Percentiles rank a stretch among this genome's conserved stretches.
phyloP scores from a whole-genome alignment of 2,113 vertebrate species.

The Ochotona princeps region DNA sequence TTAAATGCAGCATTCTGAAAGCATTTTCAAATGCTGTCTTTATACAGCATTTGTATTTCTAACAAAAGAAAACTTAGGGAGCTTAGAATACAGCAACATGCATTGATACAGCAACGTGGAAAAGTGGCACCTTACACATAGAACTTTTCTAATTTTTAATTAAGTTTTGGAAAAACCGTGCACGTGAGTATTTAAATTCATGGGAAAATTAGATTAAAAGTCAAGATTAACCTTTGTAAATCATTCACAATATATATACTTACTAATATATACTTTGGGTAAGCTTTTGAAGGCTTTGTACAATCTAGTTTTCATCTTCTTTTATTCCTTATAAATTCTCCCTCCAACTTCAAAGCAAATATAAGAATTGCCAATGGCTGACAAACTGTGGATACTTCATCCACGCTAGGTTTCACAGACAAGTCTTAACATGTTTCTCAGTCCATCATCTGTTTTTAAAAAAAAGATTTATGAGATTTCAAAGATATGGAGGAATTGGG shows the following conservation, averaged over 20 bases:
- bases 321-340: not conserved
- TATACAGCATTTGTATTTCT: not conserved
- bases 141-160: not conserved
- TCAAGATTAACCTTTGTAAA: too few species aligned
- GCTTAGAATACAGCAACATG: not conserved
- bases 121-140: not conserved
- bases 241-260: too few species aligned
- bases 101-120: not conserved
- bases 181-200: not conserved
- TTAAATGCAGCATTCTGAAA: not conserved
- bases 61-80: not conserved
- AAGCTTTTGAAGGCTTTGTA: too few species aligned
- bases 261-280: too few species aligned
- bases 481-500: not conserved
- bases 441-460: not conserved
- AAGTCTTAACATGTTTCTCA: not conserved
- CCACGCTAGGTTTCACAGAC: not conserved
- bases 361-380: not conserved
- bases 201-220: too few species aligned
- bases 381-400: not conserved
- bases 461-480: too few species aligned
- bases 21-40: constrained; percentile 15
- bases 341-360: not conserved
- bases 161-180: not conserved
- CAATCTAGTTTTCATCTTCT: not conserved